Conservation (phyloP, 1,140 invertebrate genomes). For the Steinernema khuongi region DNA sequence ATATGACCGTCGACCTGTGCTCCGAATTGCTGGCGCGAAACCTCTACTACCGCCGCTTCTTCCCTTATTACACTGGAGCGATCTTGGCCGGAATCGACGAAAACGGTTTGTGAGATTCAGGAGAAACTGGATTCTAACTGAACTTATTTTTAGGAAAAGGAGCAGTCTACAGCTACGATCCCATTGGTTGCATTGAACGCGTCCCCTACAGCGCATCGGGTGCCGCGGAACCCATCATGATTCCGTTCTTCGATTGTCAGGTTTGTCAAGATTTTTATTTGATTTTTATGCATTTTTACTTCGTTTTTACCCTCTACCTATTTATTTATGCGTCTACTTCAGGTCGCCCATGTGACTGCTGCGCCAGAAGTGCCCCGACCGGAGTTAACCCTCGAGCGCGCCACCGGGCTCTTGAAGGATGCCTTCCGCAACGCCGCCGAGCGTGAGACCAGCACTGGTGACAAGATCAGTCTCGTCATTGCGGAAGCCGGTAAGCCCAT, state of each 20-base stretch:
- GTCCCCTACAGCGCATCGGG: slow-evolving; percentile 76
- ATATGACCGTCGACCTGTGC: slow-evolving; percentile 82
- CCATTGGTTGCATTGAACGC: slow-evolving; percentile 84
- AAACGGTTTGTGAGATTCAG: slow-evolving; percentile 60
- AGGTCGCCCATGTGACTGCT: slow-evolving; percentile 48
- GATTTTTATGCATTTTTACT: slow-evolving; percentile 3
- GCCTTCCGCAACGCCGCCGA: slow-evolving; percentile 93
- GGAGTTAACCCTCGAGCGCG: slow-evolving; percentile 71
- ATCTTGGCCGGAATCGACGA: slow-evolving; percentile 77
- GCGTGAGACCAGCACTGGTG: slow-evolving; percentile 92
- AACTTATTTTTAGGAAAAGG: slow-evolving; percentile 75
- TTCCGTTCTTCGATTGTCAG: slow-evolving; percentile 65
- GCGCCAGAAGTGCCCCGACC: slow-evolving; percentile 39
- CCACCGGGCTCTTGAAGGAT: slow-evolving; percentile 80
- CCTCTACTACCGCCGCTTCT: slow-evolving; percentile 92
- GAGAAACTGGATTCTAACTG: neutral
- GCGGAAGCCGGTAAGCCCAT: slow-evolving; percentile 80
- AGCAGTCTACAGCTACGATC: slow-evolving; percentile 89
- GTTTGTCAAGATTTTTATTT: slow-evolving; percentile 43
- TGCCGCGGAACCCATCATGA: slow-evolving; percentile 64
- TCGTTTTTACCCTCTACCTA: neutral
- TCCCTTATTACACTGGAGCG: slow-evolving; percentile 95
- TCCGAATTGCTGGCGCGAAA: slow-evolving; percentile 92
- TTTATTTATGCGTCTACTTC: no score
- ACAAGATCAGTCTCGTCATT: slow-evolving; percentile 78